phyloP scores from a whole-genome alignment of 2,113 vertebrate genomes.

The Forbesichthys agassizii region DNA sequence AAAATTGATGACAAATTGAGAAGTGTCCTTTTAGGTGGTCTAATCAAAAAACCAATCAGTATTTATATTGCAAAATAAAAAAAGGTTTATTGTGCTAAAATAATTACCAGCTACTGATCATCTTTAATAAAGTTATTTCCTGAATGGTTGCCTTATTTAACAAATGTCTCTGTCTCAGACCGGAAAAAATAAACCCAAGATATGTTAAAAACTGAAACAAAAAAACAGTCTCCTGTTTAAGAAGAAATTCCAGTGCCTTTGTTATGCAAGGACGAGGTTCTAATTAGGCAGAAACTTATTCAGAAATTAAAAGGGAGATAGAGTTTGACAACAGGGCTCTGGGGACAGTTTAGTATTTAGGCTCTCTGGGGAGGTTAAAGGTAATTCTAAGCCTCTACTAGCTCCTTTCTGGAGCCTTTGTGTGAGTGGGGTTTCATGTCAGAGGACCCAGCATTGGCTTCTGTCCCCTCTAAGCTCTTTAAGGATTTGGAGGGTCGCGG shows the following conservation, averaged over 20 bases:
- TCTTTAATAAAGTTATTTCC: constrained; percentile 38
- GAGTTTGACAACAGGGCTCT: neutral
- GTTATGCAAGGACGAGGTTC: constrained; percentile 26
- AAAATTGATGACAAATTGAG: too few relatives aligned
- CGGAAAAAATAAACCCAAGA: constrained; percentile 49
- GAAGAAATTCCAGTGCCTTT: too few relatives aligned
- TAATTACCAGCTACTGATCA: constrained; percentile 65
- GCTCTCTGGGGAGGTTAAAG: neutral
- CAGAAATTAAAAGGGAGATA: too few relatives aligned
- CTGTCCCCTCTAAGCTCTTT: constrained; percentile 36
- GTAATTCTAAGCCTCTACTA: neutral
- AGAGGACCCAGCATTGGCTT: constrained; percentile 7
- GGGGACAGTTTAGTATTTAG: neutral
- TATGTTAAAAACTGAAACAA: constrained; percentile 14
- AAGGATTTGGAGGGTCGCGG: constrained; percentile 31
- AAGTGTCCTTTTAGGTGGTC: too few relatives aligned
- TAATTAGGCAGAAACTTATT: too few relatives aligned
- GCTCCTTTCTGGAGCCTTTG: neutral
- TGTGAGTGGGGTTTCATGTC: neutral
- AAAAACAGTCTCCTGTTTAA: neutral
- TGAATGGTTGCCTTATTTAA: constrained; percentile 42
- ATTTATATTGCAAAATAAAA: neutral
- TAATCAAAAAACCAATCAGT: neutral
- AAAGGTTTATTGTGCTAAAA: constrained; percentile 5
- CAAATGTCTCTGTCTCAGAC: constrained; percentile 73